Percentiles rank a stretch among this genome's conserved stretches.
These are phyloP conservation scores for Meiosimyza platycephala DNA, from an alignment of 2,888 invertebrate species.

Conservation along the genomic window DNA sequence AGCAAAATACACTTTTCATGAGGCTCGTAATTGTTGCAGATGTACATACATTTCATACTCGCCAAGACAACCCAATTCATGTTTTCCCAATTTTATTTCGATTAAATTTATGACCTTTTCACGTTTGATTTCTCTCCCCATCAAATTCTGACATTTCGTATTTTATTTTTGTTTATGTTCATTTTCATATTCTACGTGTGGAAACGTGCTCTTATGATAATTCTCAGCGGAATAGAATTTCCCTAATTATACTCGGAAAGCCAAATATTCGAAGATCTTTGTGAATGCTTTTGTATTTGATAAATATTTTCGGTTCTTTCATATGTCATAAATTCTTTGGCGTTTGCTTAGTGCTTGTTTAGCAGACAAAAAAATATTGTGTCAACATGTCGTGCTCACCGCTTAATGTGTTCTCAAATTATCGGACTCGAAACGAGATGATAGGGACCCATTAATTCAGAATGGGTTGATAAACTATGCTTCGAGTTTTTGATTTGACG, in stretches of 20 bases:
- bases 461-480: neutral
- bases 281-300: neutral
- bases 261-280: neutral
- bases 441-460: neutral
- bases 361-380: slow-evolving; percentile 9
- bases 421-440: neutral
- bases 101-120: neutral
- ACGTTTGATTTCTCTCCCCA: slow-evolving; percentile 9
- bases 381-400: neutral
- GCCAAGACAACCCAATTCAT: too few relatives aligned
- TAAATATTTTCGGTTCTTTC: neutral
- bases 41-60: too few relatives aligned
- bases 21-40: too few relatives aligned
- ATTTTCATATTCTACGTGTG: neutral
- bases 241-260: slow-evolving; percentile 17
- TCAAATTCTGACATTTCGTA: slow-evolving; percentile 23
- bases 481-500: neutral
- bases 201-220: slow-evolving; percentile 20
- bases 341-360: slow-evolving; percentile 17
- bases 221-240: slow-evolving; percentile 7
- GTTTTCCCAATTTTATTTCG: neutral
- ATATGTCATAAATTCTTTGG: slow-evolving; percentile 17
- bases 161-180: slow-evolving; percentile 22
- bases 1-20: too few relatives aligned
- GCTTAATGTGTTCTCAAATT: neutral